Base-by-base conservation (phyloP, 2,888 invertebrate species). In the Embidobia sp. region DNA sequence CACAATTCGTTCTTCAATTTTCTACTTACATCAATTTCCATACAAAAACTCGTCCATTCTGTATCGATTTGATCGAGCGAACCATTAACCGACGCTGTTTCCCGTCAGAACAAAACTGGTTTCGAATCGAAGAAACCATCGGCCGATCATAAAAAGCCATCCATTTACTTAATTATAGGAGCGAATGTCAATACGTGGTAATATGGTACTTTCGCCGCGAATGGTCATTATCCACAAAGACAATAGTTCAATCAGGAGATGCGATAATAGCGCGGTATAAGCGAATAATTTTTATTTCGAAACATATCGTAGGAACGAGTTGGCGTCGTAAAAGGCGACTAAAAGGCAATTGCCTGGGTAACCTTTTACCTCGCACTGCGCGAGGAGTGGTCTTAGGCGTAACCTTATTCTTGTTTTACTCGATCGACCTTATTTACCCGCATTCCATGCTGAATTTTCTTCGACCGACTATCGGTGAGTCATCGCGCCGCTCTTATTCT, bases 381-480 rank as follows among this genome's bases (percentile, higher is more conserved):
- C 70, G 78, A 78, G 78, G 75, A 78, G 78, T 78, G 78, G 78
- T 72, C 67, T 75, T 75, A 78, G 67, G 75, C 75, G 78, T 78
- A 78, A 78, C 78, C 78, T 78, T 78, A 78, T 78, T 74, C 78
- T 76, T 78, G 78, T 79, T 79, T 79, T 69, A 69, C 76, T 76
- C 69, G 64, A 53, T 79, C 78, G 78, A 73, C 78, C 78, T 79
- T 79, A 79, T 79, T 79, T 76, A 73, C 69, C 37, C 31, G 64
- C 78, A 79, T 79, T 76, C 78, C 78, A 64, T 31, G 57, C 15
- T 64, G 64, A 76, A 79, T 79, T 79, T 79, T 73, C 76, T 73
- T 73, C 35, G 69, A 53, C 67, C 67, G 63, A 55, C 55, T 72
- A 67, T 59, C 61, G 46, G 13, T 76, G 76, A 79, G 67, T 72